phyloP scores from a whole-genome alignment of 2,888 invertebrate genomes.

The Dryobota labecula region DNA sequence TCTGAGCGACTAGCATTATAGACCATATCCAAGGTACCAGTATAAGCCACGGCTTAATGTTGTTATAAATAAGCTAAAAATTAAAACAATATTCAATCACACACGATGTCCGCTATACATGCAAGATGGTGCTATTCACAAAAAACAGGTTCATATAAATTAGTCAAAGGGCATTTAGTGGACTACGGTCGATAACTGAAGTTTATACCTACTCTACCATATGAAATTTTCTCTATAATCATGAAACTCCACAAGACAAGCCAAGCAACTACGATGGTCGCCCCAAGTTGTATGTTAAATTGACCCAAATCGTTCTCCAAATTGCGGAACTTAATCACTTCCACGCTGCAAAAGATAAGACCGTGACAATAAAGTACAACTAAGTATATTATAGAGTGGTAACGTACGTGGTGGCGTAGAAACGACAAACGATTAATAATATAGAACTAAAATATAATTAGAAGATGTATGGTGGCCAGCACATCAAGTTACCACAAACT shows the following conservation, averaged over 20 bases:
- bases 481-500: too few species aligned
- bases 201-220: slow-evolving; percentile 76
- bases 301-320: slow-evolving; percentile 67
- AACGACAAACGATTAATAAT: background rate
- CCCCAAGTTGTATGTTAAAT: slow-evolving; percentile 74
- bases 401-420: too few species aligned
- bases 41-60: slow-evolving; percentile 76
- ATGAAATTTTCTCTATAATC: slow-evolving; percentile 74
- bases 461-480: too few species aligned
- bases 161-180: background rate
- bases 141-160: background rate
- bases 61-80: slow-evolving; percentile 85
- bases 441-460: background rate
- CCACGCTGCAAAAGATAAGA: slow-evolving; percentile 75
- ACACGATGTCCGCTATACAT: background rate
- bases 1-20: slow-evolving; percentile 67
- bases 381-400: background rate
- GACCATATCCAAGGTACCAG: slow-evolving; percentile 81
- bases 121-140: background rate
- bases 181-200: slow-evolving; percentile 9
- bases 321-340: slow-evolving; percentile 76
- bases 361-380: slow-evolving; percentile 15
- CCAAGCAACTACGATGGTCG: slow-evolving; percentile 75
- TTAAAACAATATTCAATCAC: slow-evolving; percentile 15
- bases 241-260: slow-evolving; percentile 77